Percentiles rank a stretch among this genome's conserved stretches.
phyloP scores from a whole-genome alignment of 2,888 invertebrate species.

The Clusia tigrina region DNA sequence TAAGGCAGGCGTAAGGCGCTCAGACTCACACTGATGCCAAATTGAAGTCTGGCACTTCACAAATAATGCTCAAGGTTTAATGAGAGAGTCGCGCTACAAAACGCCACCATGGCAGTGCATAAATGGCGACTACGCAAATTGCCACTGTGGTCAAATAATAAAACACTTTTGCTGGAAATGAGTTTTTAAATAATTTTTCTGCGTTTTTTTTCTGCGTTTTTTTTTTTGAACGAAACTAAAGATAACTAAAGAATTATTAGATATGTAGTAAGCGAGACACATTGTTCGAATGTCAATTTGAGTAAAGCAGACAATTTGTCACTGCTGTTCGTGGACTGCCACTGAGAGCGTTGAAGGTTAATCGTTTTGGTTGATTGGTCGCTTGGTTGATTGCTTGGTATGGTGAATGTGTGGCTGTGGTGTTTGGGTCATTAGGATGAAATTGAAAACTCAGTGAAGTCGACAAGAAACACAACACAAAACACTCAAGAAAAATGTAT shows the following conservation, averaged over 20 bases:
- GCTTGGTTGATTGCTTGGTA: not conserved
- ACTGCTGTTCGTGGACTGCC: not conserved
- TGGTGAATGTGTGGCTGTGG: not conserved
- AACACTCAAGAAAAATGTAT: too few species aligned
- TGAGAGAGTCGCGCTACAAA: not conserved
- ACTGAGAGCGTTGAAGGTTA: constrained; percentile 3
- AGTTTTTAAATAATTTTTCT: too few species aligned
- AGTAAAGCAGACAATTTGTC: not conserved
- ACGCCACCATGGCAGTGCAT: not conserved
- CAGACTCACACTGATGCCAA: too few species aligned
- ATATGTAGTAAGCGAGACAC: not conserved
- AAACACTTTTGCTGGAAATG: too few species aligned
- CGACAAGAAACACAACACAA: too few species aligned
- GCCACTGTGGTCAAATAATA: too few species aligned
- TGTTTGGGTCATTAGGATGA: not conserved
- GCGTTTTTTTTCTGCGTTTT: too few species aligned
- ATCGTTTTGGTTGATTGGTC: not conserved
- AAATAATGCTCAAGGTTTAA: too few species aligned
- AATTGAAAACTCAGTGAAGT: too few species aligned
- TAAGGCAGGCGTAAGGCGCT: too few species aligned
- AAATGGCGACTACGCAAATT: not conserved
- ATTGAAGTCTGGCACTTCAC: too few species aligned
- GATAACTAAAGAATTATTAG: not conserved
- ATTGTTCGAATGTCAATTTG: constrained; percentile 4
- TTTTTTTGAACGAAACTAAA: not conserved